Conservation (phyloP, 2,113 vertebrate genomes). For the Notarius lentiginosus region DNA sequence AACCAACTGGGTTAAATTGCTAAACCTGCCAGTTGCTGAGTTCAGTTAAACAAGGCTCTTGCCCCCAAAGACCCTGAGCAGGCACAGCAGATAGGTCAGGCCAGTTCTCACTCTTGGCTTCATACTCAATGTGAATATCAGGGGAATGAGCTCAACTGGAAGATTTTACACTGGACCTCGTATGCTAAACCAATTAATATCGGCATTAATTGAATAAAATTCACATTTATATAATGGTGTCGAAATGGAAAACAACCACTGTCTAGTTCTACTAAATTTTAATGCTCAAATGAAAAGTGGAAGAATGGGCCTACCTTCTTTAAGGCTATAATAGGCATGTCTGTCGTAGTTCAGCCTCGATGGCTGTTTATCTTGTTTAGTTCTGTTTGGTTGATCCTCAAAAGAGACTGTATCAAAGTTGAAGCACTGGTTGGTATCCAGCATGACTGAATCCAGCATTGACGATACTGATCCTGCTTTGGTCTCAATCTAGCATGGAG, state of each 20-base stretch:
- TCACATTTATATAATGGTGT: background rate
- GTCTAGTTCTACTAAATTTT: background rate
- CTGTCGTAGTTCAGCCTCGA: conserved; percentile 66
- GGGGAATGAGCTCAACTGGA: conserved; percentile 47
- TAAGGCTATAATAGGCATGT: conserved; percentile 73
- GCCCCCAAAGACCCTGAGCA: conserved; percentile 57
- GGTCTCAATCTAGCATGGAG: conserved; percentile 34
- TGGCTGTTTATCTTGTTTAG: conserved; percentile 66
- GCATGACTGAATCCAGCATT: conserved; percentile 68
- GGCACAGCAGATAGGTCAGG: conserved; percentile 34
- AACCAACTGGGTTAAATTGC: conserved; percentile 70
- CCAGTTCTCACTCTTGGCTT: conserved; percentile 23
- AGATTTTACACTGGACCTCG: conserved; percentile 10
- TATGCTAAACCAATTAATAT: background rate
- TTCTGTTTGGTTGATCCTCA: conserved; percentile 67
- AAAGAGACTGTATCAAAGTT: conserved; percentile 68
- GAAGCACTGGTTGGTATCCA: conserved; percentile 75
- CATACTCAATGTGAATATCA: conserved; percentile 33
- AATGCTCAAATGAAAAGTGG: conserved; percentile 12
- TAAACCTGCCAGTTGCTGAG: conserved; percentile 51
- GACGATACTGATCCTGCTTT: conserved; percentile 39
- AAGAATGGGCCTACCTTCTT: conserved; percentile 72
- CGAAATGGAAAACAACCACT: background rate
- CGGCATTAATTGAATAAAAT: background rate
- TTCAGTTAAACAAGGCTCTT: conserved; percentile 64